phyloP scores from a whole-genome alignment of 2,888 invertebrate genomes.

The Schizaphis graminum region DNA sequence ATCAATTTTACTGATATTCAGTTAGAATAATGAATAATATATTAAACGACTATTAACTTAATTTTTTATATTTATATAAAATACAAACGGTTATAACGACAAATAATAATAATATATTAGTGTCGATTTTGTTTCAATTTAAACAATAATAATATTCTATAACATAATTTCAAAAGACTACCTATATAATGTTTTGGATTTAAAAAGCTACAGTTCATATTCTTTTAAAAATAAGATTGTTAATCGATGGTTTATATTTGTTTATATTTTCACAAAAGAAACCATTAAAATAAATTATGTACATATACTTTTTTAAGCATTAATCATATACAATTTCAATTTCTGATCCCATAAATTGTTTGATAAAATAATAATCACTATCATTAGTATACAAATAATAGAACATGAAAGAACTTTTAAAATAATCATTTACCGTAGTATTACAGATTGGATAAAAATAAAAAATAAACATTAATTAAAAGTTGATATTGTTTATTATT shows the following conservation, averaged over 20 bases:
- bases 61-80: not conserved
- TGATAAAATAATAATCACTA: slow-evolving; percentile 24
- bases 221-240: not conserved
- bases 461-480: not conserved
- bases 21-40: not conserved
- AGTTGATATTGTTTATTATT: not conserved
- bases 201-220: not conserved
- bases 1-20: not conserved
- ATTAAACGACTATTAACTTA: not conserved
- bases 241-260: not conserved
- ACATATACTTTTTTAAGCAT: not conserved
- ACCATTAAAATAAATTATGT: not conserved
- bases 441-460: not conserved
- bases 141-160: not conserved
- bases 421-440: slow-evolving; percentile 12
- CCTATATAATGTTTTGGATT: not conserved
- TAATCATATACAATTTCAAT: slow-evolving; percentile 12
- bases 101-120: not conserved
- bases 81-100: not conserved
- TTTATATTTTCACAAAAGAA: not conserved
- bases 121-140: not conserved
- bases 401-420: not conserved
- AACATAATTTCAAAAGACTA: not conserved
- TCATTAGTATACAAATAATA: not conserved
- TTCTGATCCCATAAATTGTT: slow-evolving; percentile 4